phyloP scores from a whole-genome alignment of 2,888 invertebrate species.

The Emmelina monodactyla region DNA sequence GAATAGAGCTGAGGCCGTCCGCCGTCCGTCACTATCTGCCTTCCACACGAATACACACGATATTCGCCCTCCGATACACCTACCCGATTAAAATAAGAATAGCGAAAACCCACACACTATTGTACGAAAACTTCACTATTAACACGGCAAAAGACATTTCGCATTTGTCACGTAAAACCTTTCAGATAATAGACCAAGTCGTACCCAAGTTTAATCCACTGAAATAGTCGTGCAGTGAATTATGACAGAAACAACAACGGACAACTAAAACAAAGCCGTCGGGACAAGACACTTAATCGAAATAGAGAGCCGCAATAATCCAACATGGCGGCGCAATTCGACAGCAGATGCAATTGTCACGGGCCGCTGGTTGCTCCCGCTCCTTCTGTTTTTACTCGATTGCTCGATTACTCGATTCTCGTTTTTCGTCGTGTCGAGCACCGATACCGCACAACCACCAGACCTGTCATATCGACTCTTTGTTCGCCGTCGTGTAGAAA shows the following conservation, averaged over 20 bases:
- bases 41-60: constrained; percentile 55
- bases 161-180: background rate
- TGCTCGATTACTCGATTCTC: constrained; percentile 53
- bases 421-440: constrained; percentile 48
- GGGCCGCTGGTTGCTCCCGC: constrained; percentile 40
- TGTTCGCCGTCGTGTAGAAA: constrained; percentile 50
- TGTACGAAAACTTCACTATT: constrained; percentile 19
- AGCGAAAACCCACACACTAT: constrained; percentile 43
- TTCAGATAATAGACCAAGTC: no score
- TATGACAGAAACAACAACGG: constrained; percentile 13
- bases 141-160: background rate
- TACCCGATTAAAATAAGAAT: constrained; percentile 60
- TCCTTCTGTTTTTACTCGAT: constrained; percentile 56
- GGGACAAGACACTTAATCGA: constrained; percentile 35
- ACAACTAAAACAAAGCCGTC: constrained; percentile 29
- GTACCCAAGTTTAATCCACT: constrained; percentile 1
- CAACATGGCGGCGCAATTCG: constrained; percentile 50
- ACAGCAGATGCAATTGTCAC: constrained; percentile 60
- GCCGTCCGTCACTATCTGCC: constrained; percentile 55
- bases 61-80: constrained; percentile 45
- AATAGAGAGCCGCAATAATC: constrained; percentile 51
- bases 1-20: constrained; percentile 39
- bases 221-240: constrained; percentile 8
- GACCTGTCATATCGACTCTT: constrained; percentile 62
- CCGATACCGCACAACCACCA: constrained; percentile 47